Base-by-base conservation (phyloP, 2,888 invertebrate genomes). In the Encarsia formosa region DNA sequence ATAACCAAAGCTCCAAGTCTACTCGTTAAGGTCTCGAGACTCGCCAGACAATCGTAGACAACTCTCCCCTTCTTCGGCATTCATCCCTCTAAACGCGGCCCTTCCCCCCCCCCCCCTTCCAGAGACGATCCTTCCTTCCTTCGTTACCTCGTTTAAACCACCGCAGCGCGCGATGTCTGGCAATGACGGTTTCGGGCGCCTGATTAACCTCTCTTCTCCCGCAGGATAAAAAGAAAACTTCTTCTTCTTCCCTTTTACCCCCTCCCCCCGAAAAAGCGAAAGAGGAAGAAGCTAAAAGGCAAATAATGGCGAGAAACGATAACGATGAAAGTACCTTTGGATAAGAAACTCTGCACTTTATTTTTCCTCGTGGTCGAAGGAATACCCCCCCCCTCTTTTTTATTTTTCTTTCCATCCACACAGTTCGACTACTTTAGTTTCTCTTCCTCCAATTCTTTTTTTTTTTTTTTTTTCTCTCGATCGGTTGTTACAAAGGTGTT, bases 261-360 rank as follows among this genome's bases (percentile, higher is more conserved):
- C 18, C 23, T 22, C 13, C n/a, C 16, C 34, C 24, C 23, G 37
- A 11, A 16, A n/a, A 41, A 42, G 40, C 18, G 41, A 35, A 11
- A 38, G 43, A 47, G 24, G 24, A 24, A 43, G 46, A 53, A 59
- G 53, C 53, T 60, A 59, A 55, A 66, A 65, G 61, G 62, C 63
- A 65, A 66, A 65, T 65, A 65, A 64, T 59, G 59, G 59, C 50
- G n/a, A 45, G 19, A 54, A 58, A 56, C 52, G 59, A 57, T 51
- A 54, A 60, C 54, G 35, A 24, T 18, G 23, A 18, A 26, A n/a
- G 23, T 15, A 26, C 32, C 40, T 42, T 37, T 23, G 49, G 56
- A 52, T 56, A 56, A 56, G 52, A 52, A 56, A 56, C 47, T 46
- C 40, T 26, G 49, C 49, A 55, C 52, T 50, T 46, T 52, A 56